Percentiles rank a stretch among this genome's conserved stretches.
phyloP scores from a whole-genome alignment of 2,888 invertebrate genomes.

The Pseudeuparius sepicola region DNA sequence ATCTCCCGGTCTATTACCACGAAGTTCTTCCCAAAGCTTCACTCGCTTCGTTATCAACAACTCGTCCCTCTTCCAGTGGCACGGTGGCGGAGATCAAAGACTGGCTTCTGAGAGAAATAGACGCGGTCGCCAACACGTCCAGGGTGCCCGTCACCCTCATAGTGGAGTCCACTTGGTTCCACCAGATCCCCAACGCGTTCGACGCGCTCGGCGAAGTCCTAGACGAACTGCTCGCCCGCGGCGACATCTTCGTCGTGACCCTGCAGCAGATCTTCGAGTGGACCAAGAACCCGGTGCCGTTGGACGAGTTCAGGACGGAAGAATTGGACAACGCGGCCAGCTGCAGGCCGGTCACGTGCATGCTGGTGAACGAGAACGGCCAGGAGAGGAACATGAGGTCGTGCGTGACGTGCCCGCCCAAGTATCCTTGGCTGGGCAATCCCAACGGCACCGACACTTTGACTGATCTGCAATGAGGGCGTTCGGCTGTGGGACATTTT shows the following conservation, averaged over 20 bases:
- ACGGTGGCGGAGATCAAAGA: conserved; percentile 32
- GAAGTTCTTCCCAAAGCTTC: too few species aligned
- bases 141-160: conserved; percentile 43
- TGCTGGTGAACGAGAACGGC: conserved; percentile 21
- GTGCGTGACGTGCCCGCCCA: conserved; percentile 38
- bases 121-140: conserved; percentile 35
- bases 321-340: conserved; percentile 15
- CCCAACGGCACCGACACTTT: conserved; percentile 31
- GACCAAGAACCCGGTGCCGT: conserved; percentile 37
- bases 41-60: too few species aligned
- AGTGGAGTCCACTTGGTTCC: conserved; percentile 43
- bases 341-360: conserved; percentile 28
- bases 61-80: conserved; percentile 31
- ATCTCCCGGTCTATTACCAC: too few species aligned
- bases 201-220: conserved; percentile 34
- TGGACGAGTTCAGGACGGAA: conserved; percentile 26
- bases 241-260: conserved; percentile 39
- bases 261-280: conserved; percentile 38
- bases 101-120: conserved; percentile 41
- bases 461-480: too few species aligned
- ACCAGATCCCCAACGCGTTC: conserved; percentile 27
- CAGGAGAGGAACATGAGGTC: conserved; percentile 35
- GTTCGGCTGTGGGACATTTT: too few species aligned
- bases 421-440: conserved; percentile 41
- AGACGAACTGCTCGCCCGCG: conserved; percentile 28